Percentiles rank a stretch among this genome's conserved stretches.
Evolutionary conservation across 1,140 invertebrate species (phyloP).

Genomic region (Caenorhabditis elegans): WBcel235 BX284604.4:7750001-7750500

Average conservation of each 20-base stretch:
- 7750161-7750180: conserved; percentile 82
- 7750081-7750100: conserved; percentile 64
- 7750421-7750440: conserved; percentile 69
- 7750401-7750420: conserved; percentile 86
- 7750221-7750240: conserved; percentile 86
- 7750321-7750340: conserved; percentile 59
- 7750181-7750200: conserved; percentile 70
- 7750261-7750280: conserved; percentile 72
- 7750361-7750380: conserved; percentile 71
- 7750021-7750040: conserved; percentile 59
- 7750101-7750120: conserved; percentile 70
- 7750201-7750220: conserved; percentile 77
- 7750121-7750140: conserved; percentile 77
- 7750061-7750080: conserved; percentile 59
- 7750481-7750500: conserved; percentile 82
- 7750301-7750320: conserved; percentile 71
- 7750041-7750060: conserved; percentile 62
- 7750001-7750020: conserved; percentile 19
- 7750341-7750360: conserved; percentile 63
- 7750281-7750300: conserved; percentile 71
- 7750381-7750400: conserved; percentile 86
- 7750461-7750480: conserved; percentile 76
- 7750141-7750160: conserved; percentile 80
- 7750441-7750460: conserved; percentile 58
- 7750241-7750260: conserved; percentile 82